phyloP scores from a whole-genome alignment of 1,140 invertebrate species.

The Pentalonia nigronervosa region DNA sequence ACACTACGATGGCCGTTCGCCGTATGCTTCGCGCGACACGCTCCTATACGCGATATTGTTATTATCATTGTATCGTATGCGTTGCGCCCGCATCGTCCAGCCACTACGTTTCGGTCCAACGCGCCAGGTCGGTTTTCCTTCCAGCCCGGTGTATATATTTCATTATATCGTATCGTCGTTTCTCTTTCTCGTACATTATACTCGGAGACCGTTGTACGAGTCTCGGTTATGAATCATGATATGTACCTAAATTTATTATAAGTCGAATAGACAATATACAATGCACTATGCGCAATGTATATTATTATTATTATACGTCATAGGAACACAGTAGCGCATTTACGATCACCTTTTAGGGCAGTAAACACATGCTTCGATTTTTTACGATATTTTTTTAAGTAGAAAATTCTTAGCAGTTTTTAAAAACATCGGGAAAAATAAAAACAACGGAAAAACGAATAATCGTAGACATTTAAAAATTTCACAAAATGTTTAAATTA shows the following conservation, averaged over 20 bases:
- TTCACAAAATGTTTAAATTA: no score
- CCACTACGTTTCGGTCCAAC: not conserved
- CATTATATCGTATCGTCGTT: not conserved
- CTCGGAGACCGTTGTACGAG: not conserved
- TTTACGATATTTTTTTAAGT: no score
- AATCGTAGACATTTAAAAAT: no score
- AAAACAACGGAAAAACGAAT: no score
- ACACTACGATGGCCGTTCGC: not conserved
- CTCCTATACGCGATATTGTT: not conserved
- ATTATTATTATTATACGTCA: not conserved
- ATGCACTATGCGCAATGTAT: not conserved
- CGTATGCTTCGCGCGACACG: conserved; percentile 26
- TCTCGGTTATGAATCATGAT: not conserved
- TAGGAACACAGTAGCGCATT: no score
- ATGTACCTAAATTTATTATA: not conserved
- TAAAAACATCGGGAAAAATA: no score
- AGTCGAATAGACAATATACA: no score
- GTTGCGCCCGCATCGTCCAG: not conserved
- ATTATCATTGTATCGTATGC: not conserved
- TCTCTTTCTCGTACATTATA: not conserved
- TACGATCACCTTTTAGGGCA: no score
- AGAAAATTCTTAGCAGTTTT: no score
- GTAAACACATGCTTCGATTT: no score
- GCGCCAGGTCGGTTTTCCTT: not conserved
- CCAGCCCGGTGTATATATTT: not conserved